Percentiles rank a stretch among this genome's conserved stretches.
Conservation (phyloP, 1,140 invertebrate species). For the Colletes gigas region DNA sequence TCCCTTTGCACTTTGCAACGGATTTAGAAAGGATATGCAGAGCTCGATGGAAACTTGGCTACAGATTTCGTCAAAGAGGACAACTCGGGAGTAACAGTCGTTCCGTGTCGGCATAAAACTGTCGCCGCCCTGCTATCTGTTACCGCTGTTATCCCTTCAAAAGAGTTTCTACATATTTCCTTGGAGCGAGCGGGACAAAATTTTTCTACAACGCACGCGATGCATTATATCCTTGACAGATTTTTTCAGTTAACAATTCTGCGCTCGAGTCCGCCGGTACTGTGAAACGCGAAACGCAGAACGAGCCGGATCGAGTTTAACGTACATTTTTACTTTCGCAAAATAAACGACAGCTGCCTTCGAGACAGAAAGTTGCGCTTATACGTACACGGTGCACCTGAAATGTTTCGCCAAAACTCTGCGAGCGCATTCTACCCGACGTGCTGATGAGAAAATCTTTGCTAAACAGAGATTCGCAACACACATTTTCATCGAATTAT, state of each 20-base stretch:
- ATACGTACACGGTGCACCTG: no score
- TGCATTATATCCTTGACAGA: conserved; percentile 36
- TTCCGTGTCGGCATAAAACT: conserved; percentile 40
- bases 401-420: no score
- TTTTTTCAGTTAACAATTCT: conserved; percentile 33
- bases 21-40: conserved; percentile 22
- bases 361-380: neutral
- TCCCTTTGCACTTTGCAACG: conserved; percentile 17
- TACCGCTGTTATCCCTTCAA: conserved; percentile 37
- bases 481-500: no score
- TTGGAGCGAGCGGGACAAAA: conserved; percentile 11
- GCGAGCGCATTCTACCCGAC: no score
- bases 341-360: neutral
- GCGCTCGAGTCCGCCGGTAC: neutral
- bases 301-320: conserved; percentile 14
- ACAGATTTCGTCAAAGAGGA: conserved; percentile 45
- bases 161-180: conserved; percentile 15
- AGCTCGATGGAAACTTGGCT: conserved; percentile 19
- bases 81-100: conserved; percentile 21
- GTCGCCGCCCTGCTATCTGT: conserved; percentile 10
- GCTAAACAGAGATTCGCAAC: no score
- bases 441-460: no score
- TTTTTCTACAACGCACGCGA: neutral
- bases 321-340: neutral
- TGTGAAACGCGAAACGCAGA: neutral